Evolutionary conservation across 2,888 invertebrate species (phyloP).

Genomic region (Andrena chrysosceles): DNA sequence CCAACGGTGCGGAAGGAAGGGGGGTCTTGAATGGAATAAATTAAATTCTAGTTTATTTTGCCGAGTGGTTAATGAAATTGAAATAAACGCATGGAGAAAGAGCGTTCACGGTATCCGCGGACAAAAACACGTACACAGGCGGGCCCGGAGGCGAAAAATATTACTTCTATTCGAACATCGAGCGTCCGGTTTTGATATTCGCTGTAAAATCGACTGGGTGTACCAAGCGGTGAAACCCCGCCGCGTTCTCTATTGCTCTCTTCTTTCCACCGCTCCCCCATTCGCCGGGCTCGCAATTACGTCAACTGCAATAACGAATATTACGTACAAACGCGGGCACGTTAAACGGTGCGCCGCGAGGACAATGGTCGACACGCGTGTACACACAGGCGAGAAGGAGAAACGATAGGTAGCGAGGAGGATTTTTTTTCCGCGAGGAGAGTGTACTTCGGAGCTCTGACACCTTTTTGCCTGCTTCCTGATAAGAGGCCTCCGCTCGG

Average conservation of each 20-base stretch:
- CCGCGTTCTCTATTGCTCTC: background rate
- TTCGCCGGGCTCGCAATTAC: conserved; percentile 28
- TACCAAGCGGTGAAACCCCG: background rate
- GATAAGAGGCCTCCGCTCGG: conserved; percentile 50
- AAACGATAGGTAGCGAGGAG: conserved; percentile 4
- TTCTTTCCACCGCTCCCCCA: background rate
- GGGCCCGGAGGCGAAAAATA: background rate
- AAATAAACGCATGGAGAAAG: conserved; percentile 35
- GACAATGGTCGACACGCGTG: conserved; percentile 11
- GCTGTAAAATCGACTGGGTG: background rate
- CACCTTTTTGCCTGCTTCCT: conserved; percentile 39
- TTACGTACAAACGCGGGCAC: background rate
- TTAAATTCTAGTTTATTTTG: conserved; percentile 56
- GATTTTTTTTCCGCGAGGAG: conserved; percentile 36
- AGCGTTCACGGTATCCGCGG: background rate
- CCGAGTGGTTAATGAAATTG: conserved; percentile 55
- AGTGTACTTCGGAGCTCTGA: conserved; percentile 38
- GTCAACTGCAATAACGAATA: conserved; percentile 40
- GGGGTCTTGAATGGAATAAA: conserved; percentile 25
- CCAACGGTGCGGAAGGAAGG: background rate
- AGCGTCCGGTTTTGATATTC: background rate
- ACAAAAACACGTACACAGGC: background rate
- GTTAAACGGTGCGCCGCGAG: conserved; percentile 14
- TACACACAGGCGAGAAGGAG: conserved; percentile 5
- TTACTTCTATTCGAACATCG: background rate